A percentile compares a stretch with the other conserved stretches of the same genome.
These are phyloP conservation scores for Unio delphinus DNA, from an alignment of 2,888 invertebrate species.

Conservation along the genomic window DNA sequence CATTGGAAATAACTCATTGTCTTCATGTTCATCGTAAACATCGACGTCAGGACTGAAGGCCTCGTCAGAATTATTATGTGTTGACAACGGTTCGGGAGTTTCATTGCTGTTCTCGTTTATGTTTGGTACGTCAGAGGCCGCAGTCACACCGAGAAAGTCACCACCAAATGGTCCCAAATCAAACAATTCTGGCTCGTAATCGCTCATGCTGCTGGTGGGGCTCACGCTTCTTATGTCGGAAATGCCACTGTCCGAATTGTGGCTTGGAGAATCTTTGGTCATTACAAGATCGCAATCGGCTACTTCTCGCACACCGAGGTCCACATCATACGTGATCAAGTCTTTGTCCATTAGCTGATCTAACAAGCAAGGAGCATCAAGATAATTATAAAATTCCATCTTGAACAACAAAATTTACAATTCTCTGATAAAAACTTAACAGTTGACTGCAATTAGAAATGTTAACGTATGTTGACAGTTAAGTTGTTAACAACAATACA, in stretches of 20 bases:
- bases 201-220: constrained; percentile 14
- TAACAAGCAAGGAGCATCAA: constrained; percentile 43
- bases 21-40: too few relatives aligned
- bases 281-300: constrained; percentile 4
- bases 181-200: constrained; percentile 6
- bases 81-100: too few relatives aligned
- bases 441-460: too few relatives aligned
- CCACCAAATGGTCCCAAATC: constrained; percentile 8
- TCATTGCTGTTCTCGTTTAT: too few relatives aligned
- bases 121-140: too few relatives aligned
- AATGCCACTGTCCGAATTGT: constrained; percentile 59
- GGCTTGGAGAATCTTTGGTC: constrained; percentile 49
- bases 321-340: constrained; percentile 10
- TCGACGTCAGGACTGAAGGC: too few relatives aligned
- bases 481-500: too few relatives aligned
- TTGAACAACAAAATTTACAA: too few relatives aligned
- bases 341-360: constrained; percentile 41
- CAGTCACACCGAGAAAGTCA: not conserved
- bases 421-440: too few relatives aligned
- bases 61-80: too few relatives aligned
- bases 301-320: constrained; percentile 29
- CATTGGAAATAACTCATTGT: too few relatives aligned
- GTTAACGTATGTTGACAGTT: too few relatives aligned
- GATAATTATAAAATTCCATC: constrained; percentile 1
- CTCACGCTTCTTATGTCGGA: constrained; percentile 31